Percentiles rank a stretch among this genome's conserved stretches.
Evolutionary conservation across 2,888 invertebrate species (phyloP).

Genomic region (Hipparchia sbordonii): DNA sequence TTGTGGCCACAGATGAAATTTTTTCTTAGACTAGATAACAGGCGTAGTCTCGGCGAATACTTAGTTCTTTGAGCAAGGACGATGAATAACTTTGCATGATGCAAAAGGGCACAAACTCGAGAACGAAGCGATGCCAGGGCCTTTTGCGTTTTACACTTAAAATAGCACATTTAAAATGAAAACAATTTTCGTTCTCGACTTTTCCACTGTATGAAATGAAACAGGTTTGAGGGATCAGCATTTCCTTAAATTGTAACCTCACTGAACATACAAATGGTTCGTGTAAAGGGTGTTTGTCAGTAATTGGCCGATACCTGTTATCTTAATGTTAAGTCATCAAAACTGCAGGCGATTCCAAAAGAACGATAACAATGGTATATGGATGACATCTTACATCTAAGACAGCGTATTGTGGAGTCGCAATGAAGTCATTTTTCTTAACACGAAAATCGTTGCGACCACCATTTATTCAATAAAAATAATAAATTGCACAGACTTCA

Average conservation of each 20-base stretch:
- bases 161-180: too few relatives aligned
- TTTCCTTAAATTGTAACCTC: neutral
- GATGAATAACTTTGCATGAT: too few relatives aligned
- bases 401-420: neutral
- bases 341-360: constrained; percentile 51
- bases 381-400: constrained; percentile 49
- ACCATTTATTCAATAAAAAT: neutral
- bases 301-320: neutral
- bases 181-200: too few relatives aligned
- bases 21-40: too few relatives aligned
- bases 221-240: too few relatives aligned
- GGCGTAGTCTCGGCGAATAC: too few relatives aligned
- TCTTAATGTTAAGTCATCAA: neutral
- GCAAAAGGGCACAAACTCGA: too few relatives aligned
- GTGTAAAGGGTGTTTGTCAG: neutral
- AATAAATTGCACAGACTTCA: neutral
- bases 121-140: too few relatives aligned
- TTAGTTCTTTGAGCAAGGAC: too few relatives aligned
- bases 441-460: neutral
- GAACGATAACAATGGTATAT: constrained; percentile 58
- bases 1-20: neutral
- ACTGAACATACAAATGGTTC: neutral
- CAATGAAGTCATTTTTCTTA: neutral
- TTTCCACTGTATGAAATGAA: too few relatives aligned
- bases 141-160: too few relatives aligned